Evolutionary conservation across 2,113 vertebrate species (phyloP).

Genomic region (Macaca fascicularis): T2T-MFA8v1.1 NC_088393.1:11870001-11870500

Average conservation of each 20-base stretch:
- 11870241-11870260: fast-evolving
- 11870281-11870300: background rate
- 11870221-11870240: no score
- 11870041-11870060: no score
- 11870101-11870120: no score
- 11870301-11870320: background rate
- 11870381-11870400: background rate
- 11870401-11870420: background rate
- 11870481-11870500: background rate
- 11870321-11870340: background rate
- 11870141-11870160: no score
- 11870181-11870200: no score
- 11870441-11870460: background rate
- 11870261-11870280: background rate
- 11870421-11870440: background rate
- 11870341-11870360: background rate
- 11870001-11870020: no score
- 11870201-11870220: no score
- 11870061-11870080: no score
- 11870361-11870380: background rate
- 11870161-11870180: no score
- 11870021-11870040: no score
- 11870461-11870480: background rate
- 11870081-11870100: no score
- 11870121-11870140: no score